phyloP scores from a whole-genome alignment of 2,113 vertebrate genomes.

The Chionomys nivalis region DNA sequence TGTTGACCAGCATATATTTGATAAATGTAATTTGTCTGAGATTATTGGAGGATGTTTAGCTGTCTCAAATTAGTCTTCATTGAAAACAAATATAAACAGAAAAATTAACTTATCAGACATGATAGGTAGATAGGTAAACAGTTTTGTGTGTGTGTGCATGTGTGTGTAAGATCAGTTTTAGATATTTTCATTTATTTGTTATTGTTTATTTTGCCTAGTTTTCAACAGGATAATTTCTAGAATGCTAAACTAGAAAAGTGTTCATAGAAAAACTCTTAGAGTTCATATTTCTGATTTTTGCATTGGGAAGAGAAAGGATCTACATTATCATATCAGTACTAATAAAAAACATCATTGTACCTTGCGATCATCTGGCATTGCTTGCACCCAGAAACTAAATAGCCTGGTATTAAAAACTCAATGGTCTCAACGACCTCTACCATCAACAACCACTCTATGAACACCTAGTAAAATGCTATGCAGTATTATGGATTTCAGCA shows the following conservation, averaged over 20 bases:
- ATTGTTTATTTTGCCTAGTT: neutral
- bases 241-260: neutral
- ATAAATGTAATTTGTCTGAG: neutral
- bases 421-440: neutral
- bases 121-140: neutral
- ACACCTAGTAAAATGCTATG: neutral
- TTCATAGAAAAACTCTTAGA: neutral
- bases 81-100: neutral
- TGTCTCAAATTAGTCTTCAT: neutral
- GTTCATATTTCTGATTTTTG: constrained; percentile 28
- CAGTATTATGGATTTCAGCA: neutral
- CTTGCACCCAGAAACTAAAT: neutral
- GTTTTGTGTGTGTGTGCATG: too few species aligned
- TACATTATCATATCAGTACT: neutral
- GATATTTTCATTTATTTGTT: neutral
- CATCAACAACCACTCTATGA: rapidly evolving
- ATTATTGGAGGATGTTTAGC: neutral
- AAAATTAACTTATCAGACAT: neutral
- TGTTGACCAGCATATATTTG: neutral
- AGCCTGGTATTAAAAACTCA: neutral
- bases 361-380: neutral
- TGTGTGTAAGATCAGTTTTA: neutral
- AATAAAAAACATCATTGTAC: neutral
- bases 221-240: neutral
- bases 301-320: neutral